Evolutionary conservation across 2,888 invertebrate genomes (phyloP).

Genomic region (Tineola bisselliella): DNA sequence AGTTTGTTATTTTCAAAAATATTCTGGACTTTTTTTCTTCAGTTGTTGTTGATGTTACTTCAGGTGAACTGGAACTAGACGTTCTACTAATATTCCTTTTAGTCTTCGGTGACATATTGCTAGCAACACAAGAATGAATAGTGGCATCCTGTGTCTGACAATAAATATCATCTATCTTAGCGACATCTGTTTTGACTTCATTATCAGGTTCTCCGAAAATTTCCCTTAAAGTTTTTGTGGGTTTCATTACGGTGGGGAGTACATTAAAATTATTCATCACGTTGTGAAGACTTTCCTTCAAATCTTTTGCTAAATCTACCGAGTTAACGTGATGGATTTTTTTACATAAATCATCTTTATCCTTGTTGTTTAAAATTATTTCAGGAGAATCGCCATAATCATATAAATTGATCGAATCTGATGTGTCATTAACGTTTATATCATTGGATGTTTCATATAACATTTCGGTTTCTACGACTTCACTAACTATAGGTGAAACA

Average conservation of each 20-base stretch:
- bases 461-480: constrained; percentile 37
- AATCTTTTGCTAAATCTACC: not conserved
- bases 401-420: not conserved
- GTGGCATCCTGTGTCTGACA: constrained; percentile 25
- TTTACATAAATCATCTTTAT: not conserved
- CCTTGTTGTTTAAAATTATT: not conserved
- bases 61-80: constrained; percentile 44
- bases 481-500: constrained; percentile 41
- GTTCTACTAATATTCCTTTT: constrained; percentile 22
- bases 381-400: not conserved
- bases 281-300: not conserved
- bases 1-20: constrained; percentile 52
- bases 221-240: not conserved
- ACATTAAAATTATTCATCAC: not conserved
- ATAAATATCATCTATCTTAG: not conserved
- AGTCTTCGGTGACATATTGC: constrained; percentile 27
- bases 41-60: constrained; percentile 59
- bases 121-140: constrained; percentile 37
- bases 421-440: constrained; percentile 36
- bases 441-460: constrained; percentile 43
- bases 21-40: constrained; percentile 50
- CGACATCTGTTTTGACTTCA: not conserved
- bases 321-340: not conserved
- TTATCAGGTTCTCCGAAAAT: not conserved
- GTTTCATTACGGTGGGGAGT: not conserved